These are phyloP conservation scores for Prionace glauca DNA, from an alignment of 2,797 vertebrate genomes.

Conservation along the genomic window DNA sequence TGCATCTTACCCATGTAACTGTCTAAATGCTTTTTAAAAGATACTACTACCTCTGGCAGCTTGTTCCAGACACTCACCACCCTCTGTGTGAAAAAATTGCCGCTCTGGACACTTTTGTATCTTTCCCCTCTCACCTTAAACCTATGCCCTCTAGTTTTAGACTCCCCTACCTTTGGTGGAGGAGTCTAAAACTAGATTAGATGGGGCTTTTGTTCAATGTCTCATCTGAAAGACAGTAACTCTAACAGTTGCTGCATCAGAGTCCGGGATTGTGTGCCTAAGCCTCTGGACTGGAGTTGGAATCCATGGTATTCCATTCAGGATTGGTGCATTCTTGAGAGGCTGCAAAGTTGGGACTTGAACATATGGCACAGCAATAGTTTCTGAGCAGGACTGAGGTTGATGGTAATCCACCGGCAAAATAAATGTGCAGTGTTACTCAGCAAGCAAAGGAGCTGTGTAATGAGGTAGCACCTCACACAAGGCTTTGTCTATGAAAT, in stretches of 20 bases:
- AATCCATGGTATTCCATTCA: background rate
- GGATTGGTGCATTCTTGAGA: background rate
- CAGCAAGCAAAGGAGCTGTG: background rate
- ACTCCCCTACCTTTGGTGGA: no score
- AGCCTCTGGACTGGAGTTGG: background rate
- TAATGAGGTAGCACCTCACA: background rate
- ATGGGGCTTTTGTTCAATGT: background rate
- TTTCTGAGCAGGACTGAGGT: background rate
- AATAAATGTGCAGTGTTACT: background rate
- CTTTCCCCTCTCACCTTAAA: no score
- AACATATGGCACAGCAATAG: background rate
- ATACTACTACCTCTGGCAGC: no score
- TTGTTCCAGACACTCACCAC: no score
- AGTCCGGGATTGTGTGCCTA: background rate
- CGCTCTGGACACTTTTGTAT: no score
- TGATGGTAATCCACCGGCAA: background rate
- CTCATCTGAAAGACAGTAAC: background rate
- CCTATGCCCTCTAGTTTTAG: no score
- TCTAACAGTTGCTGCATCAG: background rate
- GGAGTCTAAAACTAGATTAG: no score
- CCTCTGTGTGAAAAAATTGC: no score
- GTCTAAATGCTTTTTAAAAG: no score
- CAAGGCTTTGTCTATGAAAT: background rate
- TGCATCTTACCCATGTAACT: no score
- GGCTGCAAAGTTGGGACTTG: background rate